Percentiles rank a stretch among this genome's conserved stretches.
These are phyloP conservation scores for Microcaecilia unicolor DNA, from an alignment of 2,797 vertebrate genomes.

Conservation along the genomic window DNA sequence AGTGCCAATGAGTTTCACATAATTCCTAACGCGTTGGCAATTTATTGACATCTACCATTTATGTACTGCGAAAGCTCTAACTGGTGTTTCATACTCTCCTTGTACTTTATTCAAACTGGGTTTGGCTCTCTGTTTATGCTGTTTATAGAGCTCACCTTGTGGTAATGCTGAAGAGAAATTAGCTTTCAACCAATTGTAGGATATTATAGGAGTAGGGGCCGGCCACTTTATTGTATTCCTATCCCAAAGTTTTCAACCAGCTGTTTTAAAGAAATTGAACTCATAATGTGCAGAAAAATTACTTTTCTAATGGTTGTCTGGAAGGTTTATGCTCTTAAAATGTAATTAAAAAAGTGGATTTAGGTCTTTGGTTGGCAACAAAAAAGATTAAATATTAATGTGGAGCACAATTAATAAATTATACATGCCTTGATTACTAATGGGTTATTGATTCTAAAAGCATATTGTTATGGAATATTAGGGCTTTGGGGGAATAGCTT, in stretches of 20 bases:
- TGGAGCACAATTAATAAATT: slow-evolving; percentile 68
- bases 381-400: slow-evolving; percentile 69
- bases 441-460: slow-evolving; percentile 69
- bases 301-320: slow-evolving; percentile 63
- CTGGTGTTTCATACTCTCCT: too few species aligned
- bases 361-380: slow-evolving; percentile 56
- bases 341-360: slow-evolving; percentile 73
- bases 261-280: slow-evolving; percentile 49
- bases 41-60: too few species aligned
- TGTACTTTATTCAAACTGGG: too few species aligned
- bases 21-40: too few species aligned
- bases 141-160: slow-evolving; percentile 15
- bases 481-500: slow-evolving; percentile 54
- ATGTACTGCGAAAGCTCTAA: too few species aligned
- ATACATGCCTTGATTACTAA: slow-evolving; percentile 71
- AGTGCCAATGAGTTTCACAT: too few species aligned
- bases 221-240: slow-evolving; percentile 47
- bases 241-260: slow-evolving; percentile 38
- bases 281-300: slow-evolving; percentile 53
- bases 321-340: slow-evolving; percentile 62
- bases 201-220: slow-evolving; percentile 22
- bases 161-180: slow-evolving; percentile 26
- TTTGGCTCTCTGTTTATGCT: slow-evolving; percentile 15
- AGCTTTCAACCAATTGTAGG: slow-evolving; percentile 34
- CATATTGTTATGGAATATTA: slow-evolving; percentile 61